A percentile compares a stretch with the other conserved stretches of the same genome.
phyloP scores from a whole-genome alignment of 2,888 invertebrate species.

The Orchestes rusci region DNA sequence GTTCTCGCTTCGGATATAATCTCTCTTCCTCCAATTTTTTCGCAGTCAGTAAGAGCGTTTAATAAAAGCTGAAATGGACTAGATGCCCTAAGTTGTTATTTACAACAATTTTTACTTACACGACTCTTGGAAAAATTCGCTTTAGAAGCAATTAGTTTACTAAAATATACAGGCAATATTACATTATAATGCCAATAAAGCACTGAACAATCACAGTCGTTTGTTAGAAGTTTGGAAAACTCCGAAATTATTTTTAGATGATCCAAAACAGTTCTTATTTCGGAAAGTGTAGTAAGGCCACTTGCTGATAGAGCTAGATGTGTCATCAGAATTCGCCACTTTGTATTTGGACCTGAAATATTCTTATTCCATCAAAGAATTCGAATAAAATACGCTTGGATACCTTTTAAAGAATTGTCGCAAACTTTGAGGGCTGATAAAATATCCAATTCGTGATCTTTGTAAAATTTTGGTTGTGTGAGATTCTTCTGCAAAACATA shows the following conservation, averaged over 20 bases:
- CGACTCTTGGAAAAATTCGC: conserved; percentile 57
- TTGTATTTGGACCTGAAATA: conserved; percentile 41
- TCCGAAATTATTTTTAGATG: conserved; percentile 59
- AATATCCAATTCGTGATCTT: conserved; percentile 59
- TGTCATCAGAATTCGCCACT: conserved; percentile 38
- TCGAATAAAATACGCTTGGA: no score
- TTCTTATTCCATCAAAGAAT: no score
- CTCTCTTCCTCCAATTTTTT: conserved; percentile 30
- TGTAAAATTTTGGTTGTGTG: conserved; percentile 55
- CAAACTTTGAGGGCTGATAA: conserved; percentile 70
- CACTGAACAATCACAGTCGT: conserved; percentile 67
- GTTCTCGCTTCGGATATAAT: conserved; percentile 44
- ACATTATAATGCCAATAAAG: conserved; percentile 72
- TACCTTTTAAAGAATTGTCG: conserved; percentile 58
- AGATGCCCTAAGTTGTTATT: background rate
- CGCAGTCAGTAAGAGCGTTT: conserved; percentile 38
- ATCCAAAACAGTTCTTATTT: conserved; percentile 54
- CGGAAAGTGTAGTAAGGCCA: conserved; percentile 54
- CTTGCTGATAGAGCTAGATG: conserved; percentile 44
- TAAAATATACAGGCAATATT: conserved; percentile 67
- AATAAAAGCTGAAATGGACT: conserved; percentile 36
- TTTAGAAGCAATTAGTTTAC: conserved; percentile 61
- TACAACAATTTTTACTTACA: conserved; percentile 39
- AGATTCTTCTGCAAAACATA: conserved; percentile 48
- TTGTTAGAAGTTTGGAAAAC: conserved; percentile 51